Evolutionary conservation across 1,140 invertebrate species (phyloP).

Genomic region (Micrasema minimum): DNA sequence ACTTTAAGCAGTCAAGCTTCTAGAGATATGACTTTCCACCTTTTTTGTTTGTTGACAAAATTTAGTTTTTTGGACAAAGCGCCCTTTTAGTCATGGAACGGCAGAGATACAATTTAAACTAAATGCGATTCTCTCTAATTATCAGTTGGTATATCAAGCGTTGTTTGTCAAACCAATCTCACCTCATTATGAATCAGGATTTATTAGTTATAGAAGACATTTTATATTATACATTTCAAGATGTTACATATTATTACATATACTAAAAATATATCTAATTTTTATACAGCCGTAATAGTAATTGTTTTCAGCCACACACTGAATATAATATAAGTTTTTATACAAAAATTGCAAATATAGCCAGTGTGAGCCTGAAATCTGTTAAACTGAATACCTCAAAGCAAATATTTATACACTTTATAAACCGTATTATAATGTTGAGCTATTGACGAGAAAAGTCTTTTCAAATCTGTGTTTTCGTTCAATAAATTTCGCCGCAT

Average conservation of each 20-base stretch:
- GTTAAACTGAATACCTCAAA: constrained; percentile 40
- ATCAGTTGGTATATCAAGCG: constrained; percentile 13
- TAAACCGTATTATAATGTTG: constrained; percentile 16
- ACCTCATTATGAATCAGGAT: constrained; percentile 46
- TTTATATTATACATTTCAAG: constrained; percentile 41
- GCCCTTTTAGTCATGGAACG: too few relatives aligned
- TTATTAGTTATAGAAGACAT: constrained; percentile 42
- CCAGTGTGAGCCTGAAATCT: constrained; percentile 10
- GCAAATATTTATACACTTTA: constrained; percentile 23
- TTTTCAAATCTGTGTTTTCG: neutral
- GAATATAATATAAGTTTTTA: neutral
- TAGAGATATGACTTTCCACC: too few relatives aligned
- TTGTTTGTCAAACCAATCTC: constrained; percentile 43
- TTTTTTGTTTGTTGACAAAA: too few relatives aligned
- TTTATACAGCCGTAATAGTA: constrained; percentile 28
- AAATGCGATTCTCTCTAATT: too few relatives aligned
- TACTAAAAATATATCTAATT: constrained; percentile 28
- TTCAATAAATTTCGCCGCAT: too few relatives aligned
- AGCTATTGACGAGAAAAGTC: constrained; percentile 1
- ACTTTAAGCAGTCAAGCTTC: too few relatives aligned
- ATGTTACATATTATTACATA: constrained; percentile 39
- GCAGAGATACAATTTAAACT: too few relatives aligned
- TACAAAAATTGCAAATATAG: constrained; percentile 2
- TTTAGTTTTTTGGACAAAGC: too few relatives aligned
- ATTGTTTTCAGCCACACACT: constrained; percentile 18